Percentiles rank a stretch among this genome's conserved stretches.
Evolutionary conservation across 2,888 invertebrate genomes (phyloP).

Genomic region (Suillia variegata): DNA sequence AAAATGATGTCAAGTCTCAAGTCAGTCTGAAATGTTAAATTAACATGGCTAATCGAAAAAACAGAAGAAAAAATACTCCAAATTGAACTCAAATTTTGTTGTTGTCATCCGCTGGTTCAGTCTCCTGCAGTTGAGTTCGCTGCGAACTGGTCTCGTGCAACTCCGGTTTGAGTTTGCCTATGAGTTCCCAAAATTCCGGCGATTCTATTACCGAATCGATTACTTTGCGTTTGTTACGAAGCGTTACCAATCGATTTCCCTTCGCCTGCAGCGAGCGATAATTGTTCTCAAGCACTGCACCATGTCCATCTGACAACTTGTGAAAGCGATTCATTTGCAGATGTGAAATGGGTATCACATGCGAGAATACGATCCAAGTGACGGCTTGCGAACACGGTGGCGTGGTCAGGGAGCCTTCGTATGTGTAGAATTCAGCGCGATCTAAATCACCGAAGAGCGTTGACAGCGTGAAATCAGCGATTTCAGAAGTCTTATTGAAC

Average conservation of each 20-base stretch:
- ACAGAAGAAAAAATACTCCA: no score
- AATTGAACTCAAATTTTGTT: no score
- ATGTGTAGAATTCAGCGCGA: constrained; percentile 29
- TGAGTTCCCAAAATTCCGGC: neutral
- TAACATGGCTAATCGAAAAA: no score
- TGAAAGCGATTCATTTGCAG: constrained; percentile 26
- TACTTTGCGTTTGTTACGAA: constrained; percentile 22
- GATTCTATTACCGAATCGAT: constrained; percentile 9
- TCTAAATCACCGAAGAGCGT: constrained; percentile 24
- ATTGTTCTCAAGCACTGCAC: constrained; percentile 31
- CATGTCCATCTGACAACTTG: constrained; percentile 27
- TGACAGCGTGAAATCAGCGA: constrained; percentile 26
- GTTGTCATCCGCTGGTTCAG: no score
- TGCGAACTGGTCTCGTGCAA: no score
- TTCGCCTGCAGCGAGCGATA: constrained; percentile 32
- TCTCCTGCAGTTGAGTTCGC: no score
- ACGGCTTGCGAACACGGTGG: constrained; percentile 37
- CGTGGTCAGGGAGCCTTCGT: constrained; percentile 31
- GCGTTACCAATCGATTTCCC: constrained; percentile 27
- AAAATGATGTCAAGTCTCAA: no score
- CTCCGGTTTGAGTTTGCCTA: neutral
- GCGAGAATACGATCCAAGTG: constrained; percentile 31
- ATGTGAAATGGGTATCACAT: constrained; percentile 24
- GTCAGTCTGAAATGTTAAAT: no score
- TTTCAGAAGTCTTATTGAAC: constrained; percentile 26